phyloP scores from a whole-genome alignment of 2,888 invertebrate genomes.

The Apotomis capreana region DNA sequence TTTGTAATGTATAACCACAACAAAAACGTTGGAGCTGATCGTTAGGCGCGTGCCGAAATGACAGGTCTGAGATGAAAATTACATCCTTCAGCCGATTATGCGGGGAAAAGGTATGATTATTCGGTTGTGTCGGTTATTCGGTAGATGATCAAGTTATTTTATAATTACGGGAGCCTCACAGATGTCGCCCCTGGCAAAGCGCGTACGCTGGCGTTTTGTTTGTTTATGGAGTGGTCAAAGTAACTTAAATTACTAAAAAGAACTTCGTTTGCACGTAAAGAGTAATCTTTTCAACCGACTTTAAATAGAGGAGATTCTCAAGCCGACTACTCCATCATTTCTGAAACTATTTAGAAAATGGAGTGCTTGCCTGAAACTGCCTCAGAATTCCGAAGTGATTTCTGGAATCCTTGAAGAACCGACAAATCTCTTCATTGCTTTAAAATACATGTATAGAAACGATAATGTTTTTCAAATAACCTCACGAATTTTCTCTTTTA shows the following conservation, averaged over 20 bases:
- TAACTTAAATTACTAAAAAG: not conserved
- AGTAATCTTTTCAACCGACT: too few species aligned
- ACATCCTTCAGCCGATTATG: conserved; percentile 58
- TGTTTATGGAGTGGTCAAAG: not conserved
- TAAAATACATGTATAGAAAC: too few species aligned
- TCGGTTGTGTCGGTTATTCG: conserved; percentile 51
- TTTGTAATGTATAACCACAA: conserved; percentile 73
- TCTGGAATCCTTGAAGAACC: too few species aligned
- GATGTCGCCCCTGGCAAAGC: conserved; percentile 68
- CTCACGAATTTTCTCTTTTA: too few species aligned
- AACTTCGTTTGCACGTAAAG: too few species aligned
- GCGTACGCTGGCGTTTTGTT: not conserved
- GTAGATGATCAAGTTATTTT: conserved; percentile 62
- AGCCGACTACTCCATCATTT: too few species aligned
- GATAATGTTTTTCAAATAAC: too few species aligned
- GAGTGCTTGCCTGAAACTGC: too few species aligned
- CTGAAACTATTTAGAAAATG: too few species aligned
- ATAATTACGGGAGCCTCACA: conserved; percentile 61
- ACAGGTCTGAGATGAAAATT: conserved; percentile 60
- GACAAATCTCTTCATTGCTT: too few species aligned
- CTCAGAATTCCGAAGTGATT: too few species aligned
- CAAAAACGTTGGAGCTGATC: conserved; percentile 59
- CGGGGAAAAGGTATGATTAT: conserved; percentile 66
- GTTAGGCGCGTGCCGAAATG: conserved; percentile 62
- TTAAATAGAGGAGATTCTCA: too few species aligned